Percentiles rank a stretch among this genome's conserved stretches.
These are phyloP conservation scores for Callimorpha dominula DNA, from an alignment of 2,888 invertebrate species.

Conservation along the genomic window DNA sequence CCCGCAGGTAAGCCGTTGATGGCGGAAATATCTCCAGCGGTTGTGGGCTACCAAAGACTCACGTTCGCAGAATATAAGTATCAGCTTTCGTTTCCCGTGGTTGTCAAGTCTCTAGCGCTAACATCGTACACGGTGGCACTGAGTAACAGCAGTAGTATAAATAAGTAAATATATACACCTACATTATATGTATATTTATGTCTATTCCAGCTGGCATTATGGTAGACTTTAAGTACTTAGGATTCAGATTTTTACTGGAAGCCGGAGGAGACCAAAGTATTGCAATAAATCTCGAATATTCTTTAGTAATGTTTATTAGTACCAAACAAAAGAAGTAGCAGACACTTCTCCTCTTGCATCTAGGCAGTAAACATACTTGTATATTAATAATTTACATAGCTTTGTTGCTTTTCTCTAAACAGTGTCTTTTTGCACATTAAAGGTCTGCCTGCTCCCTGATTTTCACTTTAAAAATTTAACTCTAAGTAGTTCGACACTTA, in stretches of 20 bases:
- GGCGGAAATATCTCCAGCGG: constrained; percentile 78
- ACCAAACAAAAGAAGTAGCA: background rate
- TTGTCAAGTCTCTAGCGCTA: constrained; percentile 89
- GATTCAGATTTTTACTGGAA: background rate
- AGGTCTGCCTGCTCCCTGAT: too few species aligned
- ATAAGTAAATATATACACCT: constrained; percentile 67
- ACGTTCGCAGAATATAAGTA: constrained; percentile 90
- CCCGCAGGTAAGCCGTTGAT: constrained; percentile 75
- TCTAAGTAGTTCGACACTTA: too few species aligned
- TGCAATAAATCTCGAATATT: too few species aligned
- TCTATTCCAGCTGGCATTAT: background rate
- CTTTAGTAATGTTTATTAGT: too few species aligned
- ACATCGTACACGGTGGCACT: constrained; percentile 73
- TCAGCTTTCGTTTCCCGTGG: constrained; percentile 92
- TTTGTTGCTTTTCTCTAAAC: too few species aligned
- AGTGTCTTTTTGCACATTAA: too few species aligned
- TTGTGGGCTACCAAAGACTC: constrained; percentile 69
- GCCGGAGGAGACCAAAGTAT: too few species aligned
- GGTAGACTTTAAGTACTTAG: background rate
- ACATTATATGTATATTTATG: too few species aligned
- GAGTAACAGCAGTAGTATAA: constrained; percentile 70
- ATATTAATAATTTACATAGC: too few species aligned
- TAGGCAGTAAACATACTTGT: background rate
- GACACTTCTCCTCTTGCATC: background rate
- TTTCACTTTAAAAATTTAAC: too few species aligned